A percentile compares a stretch with the other conserved stretches of the same genome.
Evolutionary conservation across 2,888 invertebrate genomes (phyloP).

Genomic region (Lochmaea crataegi): DNA sequence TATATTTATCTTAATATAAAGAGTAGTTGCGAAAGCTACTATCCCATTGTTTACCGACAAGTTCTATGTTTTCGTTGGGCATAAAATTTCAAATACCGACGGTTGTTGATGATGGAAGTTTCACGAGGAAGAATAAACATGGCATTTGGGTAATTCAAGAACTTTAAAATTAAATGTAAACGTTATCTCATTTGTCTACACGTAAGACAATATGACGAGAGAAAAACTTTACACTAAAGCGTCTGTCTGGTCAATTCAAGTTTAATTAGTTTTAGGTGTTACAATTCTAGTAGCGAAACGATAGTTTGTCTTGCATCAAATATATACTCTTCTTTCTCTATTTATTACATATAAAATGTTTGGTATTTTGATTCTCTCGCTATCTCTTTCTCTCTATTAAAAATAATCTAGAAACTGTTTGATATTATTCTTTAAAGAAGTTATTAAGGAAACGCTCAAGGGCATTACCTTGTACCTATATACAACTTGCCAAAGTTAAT

Average conservation of each 20-base stretch:
- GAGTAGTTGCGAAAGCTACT: not conserved
- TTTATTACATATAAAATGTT: too few relatives aligned
- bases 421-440: slow-evolving; percentile 36
- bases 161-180: slow-evolving; percentile 24
- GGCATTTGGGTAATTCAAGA: slow-evolving; percentile 9
- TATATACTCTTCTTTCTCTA: too few relatives aligned
- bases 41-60: not conserved
- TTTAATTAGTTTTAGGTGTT: not conserved
- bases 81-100: not conserved
- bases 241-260: not conserved
- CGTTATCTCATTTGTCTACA: slow-evolving; percentile 15
- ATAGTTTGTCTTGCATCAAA: not conserved
- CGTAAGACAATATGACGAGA: slow-evolving; percentile 16
- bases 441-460: slow-evolving; percentile 36
- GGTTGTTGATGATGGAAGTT: not conserved
- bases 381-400: not conserved
- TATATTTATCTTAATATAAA: not conserved
- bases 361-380: too few relatives aligned
- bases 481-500: slow-evolving; percentile 30
- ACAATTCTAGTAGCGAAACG: too few relatives aligned
- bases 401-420: not conserved
- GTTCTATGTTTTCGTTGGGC: not conserved
- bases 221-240: not conserved
- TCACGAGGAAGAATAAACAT: not conserved
- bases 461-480: slow-evolving; percentile 20